Percentiles rank a stretch among this genome's conserved stretches.
Evolutionary conservation across 2,113 vertebrate species (phyloP).

Genomic region (Pachypanchax playfairii): DNA sequence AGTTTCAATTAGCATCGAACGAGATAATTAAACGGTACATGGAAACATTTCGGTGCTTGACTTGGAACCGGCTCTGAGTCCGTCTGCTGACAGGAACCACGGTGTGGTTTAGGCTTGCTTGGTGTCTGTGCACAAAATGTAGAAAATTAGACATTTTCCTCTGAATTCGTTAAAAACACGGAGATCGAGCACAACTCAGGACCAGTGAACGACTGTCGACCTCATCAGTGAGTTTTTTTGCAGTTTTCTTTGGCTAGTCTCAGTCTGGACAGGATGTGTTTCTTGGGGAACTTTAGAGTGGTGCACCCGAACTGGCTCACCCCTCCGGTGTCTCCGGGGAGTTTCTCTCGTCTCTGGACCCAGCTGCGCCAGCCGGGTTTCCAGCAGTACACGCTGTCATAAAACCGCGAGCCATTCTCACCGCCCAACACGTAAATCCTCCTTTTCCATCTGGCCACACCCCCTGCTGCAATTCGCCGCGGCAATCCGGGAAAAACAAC

Average conservation of each 20-base stretch:
- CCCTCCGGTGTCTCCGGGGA: conserved; percentile 79
- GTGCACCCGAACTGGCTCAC: conserved; percentile 84
- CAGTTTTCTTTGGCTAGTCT: conserved; percentile 77
- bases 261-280: conserved; percentile 81
- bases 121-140: conserved; percentile 27
- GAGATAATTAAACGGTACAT: conserved; percentile 22
- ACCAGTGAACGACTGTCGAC: neutral
- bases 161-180: conserved; percentile 15
- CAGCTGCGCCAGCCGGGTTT: conserved; percentile 85
- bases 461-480: conserved; percentile 78
- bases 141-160: conserved; percentile 31
- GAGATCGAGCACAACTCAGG: conserved; percentile 5
- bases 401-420: conserved; percentile 80
- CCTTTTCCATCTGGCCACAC: conserved; percentile 83
- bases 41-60: conserved; percentile 64
- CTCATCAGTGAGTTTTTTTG: conserved; percentile 59
- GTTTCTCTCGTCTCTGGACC: conserved; percentile 84
- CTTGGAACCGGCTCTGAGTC: conserved; percentile 21
- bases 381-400: conserved; percentile 85
- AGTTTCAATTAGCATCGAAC: conserved; percentile 11
- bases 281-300: conserved; percentile 84
- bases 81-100: too few species aligned
- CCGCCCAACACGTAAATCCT: conserved; percentile 84
- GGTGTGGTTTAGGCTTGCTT: conserved; percentile 1
- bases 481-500: conserved; percentile 83